These are phyloP conservation scores for Gouania willdenowi DNA, from an alignment of 2,797 vertebrate species.

Conservation along the genomic window DNA sequence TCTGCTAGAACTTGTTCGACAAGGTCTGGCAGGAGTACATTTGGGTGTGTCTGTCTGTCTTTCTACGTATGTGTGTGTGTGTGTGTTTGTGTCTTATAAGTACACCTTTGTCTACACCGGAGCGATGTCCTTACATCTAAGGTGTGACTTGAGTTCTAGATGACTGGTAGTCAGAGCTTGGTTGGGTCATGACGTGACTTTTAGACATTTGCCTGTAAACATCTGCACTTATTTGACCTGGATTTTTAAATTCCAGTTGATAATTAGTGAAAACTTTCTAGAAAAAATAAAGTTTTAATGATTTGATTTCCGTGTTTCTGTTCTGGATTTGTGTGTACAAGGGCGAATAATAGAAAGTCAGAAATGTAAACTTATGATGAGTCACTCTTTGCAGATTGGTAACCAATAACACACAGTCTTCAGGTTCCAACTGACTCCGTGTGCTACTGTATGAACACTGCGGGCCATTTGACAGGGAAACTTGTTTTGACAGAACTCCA, in stretches of 20 bases:
- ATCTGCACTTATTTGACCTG: constrained; percentile 16
- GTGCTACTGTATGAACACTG: constrained; percentile 69
- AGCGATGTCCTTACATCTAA: constrained; percentile 21
- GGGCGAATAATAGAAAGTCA: too few species aligned
- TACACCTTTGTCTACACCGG: constrained; percentile 55
- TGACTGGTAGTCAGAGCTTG: constrained; percentile 24
- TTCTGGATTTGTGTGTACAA: constrained; percentile 3
- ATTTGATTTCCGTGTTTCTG: not conserved
- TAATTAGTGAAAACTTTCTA: too few species aligned
- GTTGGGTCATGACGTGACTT: constrained; percentile 31
- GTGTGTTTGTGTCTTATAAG: constrained; percentile 49
- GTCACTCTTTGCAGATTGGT: too few species aligned
- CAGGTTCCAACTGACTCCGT: constrained; percentile 29
- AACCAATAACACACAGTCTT: too few species aligned
- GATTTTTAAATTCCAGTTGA: too few species aligned
- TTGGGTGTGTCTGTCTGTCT: constrained; percentile 62
- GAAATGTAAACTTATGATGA: too few species aligned
- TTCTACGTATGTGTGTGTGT: constrained; percentile 17
- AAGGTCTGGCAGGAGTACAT: constrained; percentile 64
- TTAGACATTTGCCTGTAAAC: constrained; percentile 26
- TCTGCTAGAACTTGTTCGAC: constrained; percentile 78
- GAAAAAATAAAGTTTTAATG: too few species aligned
- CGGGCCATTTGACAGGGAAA: constrained; percentile 77
- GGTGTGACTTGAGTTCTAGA: constrained; percentile 45
- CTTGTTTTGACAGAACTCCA: constrained; percentile 87